phyloP scores from a whole-genome alignment of 1,140 invertebrate genomes.

The Spodoptera litura region DNA sequence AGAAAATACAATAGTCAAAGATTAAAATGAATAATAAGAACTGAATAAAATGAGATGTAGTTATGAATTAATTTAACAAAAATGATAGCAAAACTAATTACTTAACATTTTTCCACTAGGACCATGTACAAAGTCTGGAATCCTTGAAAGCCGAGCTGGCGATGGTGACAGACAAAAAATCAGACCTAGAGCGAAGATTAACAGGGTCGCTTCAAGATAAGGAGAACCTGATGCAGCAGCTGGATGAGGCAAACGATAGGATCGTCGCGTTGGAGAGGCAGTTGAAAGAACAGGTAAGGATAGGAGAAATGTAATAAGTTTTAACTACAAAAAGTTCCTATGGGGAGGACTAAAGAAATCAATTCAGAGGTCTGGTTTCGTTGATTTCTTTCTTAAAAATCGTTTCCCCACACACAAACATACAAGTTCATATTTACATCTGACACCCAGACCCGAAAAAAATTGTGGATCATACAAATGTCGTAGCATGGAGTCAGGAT shows the following conservation, averaged over 20 bases:
- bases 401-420: too few relatives aligned
- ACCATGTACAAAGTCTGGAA: slow-evolving; percentile 95
- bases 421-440: too few relatives aligned
- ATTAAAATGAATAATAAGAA: too few relatives aligned
- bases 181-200: slow-evolving; percentile 93
- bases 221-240: slow-evolving; percentile 90
- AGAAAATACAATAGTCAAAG: too few relatives aligned
- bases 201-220: slow-evolving; percentile 91
- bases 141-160: slow-evolving; percentile 95
- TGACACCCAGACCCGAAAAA: too few relatives aligned
- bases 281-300: slow-evolving; percentile 92
- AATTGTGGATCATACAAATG: too few relatives aligned
- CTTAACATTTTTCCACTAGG: slow-evolving; percentile 81
- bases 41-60: too few relatives aligned
- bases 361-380: too few relatives aligned
- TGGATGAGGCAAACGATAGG: slow-evolving; percentile 96
- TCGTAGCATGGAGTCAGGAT: too few relatives aligned
- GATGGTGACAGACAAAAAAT: slow-evolving; percentile 93
- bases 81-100: neutral
- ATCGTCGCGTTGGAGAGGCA: slow-evolving; percentile 94
- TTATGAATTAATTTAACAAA: too few relatives aligned
- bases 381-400: too few relatives aligned
- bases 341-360: too few relatives aligned
- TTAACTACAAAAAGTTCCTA: neutral
- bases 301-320: neutral